Evolutionary conservation across 2,113 vertebrate genomes (phyloP).

Genomic region (Himantopus leucocephalus): DNA sequence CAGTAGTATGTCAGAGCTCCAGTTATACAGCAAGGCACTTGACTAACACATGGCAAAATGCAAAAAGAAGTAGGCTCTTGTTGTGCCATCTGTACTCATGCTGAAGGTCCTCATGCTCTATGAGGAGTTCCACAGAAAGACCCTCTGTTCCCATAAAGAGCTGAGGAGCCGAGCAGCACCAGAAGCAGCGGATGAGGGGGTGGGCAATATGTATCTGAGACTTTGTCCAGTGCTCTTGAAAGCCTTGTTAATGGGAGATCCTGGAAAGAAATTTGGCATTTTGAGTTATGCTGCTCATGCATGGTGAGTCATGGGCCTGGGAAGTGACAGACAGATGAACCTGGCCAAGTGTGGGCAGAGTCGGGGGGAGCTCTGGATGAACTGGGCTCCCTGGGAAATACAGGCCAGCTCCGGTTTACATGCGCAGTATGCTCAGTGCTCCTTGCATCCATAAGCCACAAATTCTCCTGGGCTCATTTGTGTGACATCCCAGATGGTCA

Average conservation of each 20-base stretch:
- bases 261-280: neutral
- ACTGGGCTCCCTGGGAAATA: neutral
- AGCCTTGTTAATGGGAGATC: neutral
- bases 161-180: neutral
- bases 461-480: neutral
- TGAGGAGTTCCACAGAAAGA: neutral
- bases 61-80: neutral
- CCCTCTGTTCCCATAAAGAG: neutral
- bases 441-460: neutral
- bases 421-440: neutral
- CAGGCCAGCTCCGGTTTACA: neutral
- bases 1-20: neutral
- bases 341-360: neutral
- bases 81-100: neutral
- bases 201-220: neutral
- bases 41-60: neutral
- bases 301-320: neutral
- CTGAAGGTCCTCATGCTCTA: neutral
- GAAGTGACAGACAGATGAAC: neutral
- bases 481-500: neutral
- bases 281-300: neutral
- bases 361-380: neutral
- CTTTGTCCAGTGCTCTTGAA: neutral
- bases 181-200: neutral
- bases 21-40: neutral